Evolutionary conservation across 2,888 invertebrate species (phyloP).

Genomic region (Rhyacophila evoluta): DNA sequence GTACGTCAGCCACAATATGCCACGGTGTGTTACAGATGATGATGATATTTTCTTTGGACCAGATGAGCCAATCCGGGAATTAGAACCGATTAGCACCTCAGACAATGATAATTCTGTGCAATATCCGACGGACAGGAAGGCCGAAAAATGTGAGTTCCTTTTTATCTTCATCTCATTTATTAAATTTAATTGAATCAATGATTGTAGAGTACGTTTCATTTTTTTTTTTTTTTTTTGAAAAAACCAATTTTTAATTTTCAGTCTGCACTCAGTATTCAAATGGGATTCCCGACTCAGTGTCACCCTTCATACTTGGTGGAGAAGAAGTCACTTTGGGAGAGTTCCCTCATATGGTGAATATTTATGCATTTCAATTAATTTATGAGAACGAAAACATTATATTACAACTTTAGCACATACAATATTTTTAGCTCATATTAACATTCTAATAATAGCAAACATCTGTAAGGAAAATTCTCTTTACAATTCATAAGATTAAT

Average conservation of each 20-base stretch:
- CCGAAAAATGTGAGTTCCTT: neutral
- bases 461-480: too few species aligned
- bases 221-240: neutral
- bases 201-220: too few species aligned
- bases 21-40: conserved; percentile 22
- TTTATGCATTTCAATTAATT: neutral
- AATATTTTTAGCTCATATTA: too few species aligned
- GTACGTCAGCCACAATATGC: conserved; percentile 11
- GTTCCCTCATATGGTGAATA: conserved; percentile 58
- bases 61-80: conserved; percentile 2
- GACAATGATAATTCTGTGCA: neutral
- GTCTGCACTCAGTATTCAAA: conserved; percentile 63
- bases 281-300: conserved; percentile 59
- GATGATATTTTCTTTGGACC: conserved; percentile 15
- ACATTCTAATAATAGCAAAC: too few species aligned
- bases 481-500: too few species aligned
- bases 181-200: too few species aligned
- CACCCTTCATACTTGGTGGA: conserved; percentile 63
- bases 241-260: conserved; percentile 57
- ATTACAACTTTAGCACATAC: too few species aligned
- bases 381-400: too few species aligned
- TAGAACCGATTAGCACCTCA: neutral
- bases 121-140: neutral
- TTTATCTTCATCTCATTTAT: too few species aligned
- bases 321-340: conserved; percentile 62